Evolutionary conservation across 2,113 vertebrate genomes (phyloP).

Genomic region (Asarcornis scutulata): DNA sequence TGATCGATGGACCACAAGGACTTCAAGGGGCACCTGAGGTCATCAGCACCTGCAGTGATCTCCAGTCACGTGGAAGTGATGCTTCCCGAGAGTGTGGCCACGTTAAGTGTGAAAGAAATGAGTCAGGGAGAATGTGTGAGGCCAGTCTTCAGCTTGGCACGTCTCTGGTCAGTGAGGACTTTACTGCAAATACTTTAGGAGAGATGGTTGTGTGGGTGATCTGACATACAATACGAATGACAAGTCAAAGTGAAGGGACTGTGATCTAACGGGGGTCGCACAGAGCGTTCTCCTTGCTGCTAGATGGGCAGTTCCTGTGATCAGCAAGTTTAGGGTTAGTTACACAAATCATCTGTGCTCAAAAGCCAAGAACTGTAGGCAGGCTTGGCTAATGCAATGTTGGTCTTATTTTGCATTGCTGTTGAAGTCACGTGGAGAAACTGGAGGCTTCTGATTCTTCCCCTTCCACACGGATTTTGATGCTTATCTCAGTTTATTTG

Average conservation of each 20-base stretch:
- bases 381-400: rapidly evolving
- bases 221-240: neutral
- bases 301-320: neutral
- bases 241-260: neutral
- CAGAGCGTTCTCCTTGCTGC: neutral
- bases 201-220: neutral
- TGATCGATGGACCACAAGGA: neutral
- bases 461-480: rapidly evolving
- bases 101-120: neutral
- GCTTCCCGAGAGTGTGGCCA: neutral
- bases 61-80: rapidly evolving
- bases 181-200: neutral
- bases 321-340: neutral
- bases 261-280: rapidly evolving
- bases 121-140: neutral
- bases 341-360: neutral
- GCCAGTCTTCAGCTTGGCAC: too few species aligned
- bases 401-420: rapidly evolving
- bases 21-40: neutral
- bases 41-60: too few species aligned
- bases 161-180: too few species aligned
- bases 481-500: neutral
- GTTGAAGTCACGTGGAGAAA: neutral
- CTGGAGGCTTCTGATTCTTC: neutral
- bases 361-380: neutral